A percentile compares a stretch with the other conserved stretches of the same genome.
Evolutionary conservation across 2,113 vertebrate species (phyloP).

Genomic region (Anser cygnoides): DNA sequence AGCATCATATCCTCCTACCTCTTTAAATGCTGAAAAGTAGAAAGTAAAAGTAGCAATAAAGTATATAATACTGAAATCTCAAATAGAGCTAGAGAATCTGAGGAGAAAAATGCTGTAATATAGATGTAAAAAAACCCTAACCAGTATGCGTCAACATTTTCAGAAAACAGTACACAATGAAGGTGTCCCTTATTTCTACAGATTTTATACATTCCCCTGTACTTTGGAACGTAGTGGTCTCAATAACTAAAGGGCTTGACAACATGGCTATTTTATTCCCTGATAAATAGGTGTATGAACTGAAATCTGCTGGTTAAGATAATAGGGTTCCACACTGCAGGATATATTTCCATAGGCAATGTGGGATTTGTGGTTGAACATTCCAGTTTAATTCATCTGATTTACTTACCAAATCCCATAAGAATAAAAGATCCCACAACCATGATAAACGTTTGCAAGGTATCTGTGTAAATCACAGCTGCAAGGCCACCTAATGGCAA

Average conservation of each 20-base stretch:
- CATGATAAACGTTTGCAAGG: conserved; percentile 94
- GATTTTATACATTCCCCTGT: neutral
- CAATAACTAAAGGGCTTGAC: neutral
- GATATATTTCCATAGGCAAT: neutral
- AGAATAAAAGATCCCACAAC: conserved; percentile 91
- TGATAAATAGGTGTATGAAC: neutral
- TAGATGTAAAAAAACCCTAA: neutral
- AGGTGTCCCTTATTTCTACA: neutral
- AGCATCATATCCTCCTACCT: conserved; percentile 86
- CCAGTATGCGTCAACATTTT: too few species aligned
- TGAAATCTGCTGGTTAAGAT: neutral
- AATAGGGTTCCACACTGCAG: neutral
- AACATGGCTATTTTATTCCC: neutral
- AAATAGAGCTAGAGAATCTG: neutral
- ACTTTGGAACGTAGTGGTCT: neutral
- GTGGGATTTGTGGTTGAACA: neutral
- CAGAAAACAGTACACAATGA: neutral
- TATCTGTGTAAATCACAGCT: conserved; percentile 98
- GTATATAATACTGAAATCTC: neutral
- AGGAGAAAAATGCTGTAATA: neutral
- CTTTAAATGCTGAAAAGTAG: conserved; percentile 80
- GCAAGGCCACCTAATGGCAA: conserved; percentile 86
- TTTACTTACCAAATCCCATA: conserved; percentile 89
- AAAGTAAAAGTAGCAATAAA: neutral
- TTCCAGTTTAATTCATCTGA: neutral